Evolutionary conservation across 2,797 vertebrate species (phyloP).

Genomic region (Setipinna tenuifilis): DNA sequence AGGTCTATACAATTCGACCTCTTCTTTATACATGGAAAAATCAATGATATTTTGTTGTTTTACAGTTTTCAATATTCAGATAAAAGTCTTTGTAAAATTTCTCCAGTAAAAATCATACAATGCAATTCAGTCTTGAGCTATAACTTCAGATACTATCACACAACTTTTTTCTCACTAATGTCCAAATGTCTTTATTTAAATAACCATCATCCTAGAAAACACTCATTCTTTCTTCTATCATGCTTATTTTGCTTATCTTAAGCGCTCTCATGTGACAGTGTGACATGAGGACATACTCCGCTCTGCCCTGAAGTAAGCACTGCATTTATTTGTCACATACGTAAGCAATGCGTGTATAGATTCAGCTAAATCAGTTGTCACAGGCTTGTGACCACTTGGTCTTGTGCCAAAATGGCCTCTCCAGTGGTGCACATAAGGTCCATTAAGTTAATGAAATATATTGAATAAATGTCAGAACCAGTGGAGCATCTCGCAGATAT

Average conservation of each 20-base stretch:
- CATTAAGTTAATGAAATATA: not conserved
- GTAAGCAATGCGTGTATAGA: not conserved
- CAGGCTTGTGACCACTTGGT: not conserved
- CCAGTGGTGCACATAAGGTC: not conserved
- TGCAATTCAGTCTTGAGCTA: too few species aligned
- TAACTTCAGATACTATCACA: too few species aligned
- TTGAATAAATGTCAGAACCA: slow-evolving; percentile 1
- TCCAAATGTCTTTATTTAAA: not conserved
- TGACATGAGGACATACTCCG: not conserved
- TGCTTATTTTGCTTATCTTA: not conserved
- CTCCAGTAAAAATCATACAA: too few species aligned
- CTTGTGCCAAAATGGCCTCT: not conserved
- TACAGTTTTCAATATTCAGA: too few species aligned
- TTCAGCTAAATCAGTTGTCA: not conserved
- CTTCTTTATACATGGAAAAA: not conserved
- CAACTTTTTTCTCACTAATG: too few species aligned
- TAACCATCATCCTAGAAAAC: not conserved
- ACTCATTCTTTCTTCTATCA: not conserved
- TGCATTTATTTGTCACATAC: slow-evolving; percentile 19
- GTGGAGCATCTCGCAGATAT: not conserved
- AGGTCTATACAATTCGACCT: not conserved
- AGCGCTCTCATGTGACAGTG: not conserved
- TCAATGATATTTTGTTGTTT: not conserved
- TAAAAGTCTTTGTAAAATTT: too few species aligned
- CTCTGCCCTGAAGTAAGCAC: not conserved